Conservation (phyloP, 2,797 vertebrate genomes). For the Eutrigla gurnardus region DNA sequence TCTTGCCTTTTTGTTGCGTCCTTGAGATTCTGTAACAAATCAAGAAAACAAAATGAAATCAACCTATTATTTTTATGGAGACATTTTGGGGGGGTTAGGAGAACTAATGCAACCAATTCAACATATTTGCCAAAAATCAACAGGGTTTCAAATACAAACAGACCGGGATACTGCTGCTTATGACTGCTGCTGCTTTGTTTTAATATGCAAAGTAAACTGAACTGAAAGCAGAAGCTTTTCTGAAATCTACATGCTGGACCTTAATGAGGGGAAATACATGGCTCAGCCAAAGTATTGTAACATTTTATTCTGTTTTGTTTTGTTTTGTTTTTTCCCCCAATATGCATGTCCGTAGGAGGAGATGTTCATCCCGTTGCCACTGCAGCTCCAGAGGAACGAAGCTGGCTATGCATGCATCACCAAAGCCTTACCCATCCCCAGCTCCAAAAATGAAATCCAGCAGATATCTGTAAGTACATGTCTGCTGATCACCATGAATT, state of each 20-base stretch:
- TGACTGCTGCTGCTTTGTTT: background rate
- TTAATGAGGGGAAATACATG: background rate
- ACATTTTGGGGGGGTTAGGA: no score
- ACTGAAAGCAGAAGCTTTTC: background rate
- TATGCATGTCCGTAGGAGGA: constrained; percentile 72
- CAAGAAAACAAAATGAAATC: no score
- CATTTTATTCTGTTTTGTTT: background rate
- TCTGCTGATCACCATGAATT: background rate
- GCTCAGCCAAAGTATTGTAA: background rate
- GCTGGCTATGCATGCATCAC: constrained; percentile 74
- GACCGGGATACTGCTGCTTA: background rate
- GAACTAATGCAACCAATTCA: no score
- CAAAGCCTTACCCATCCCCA: constrained; percentile 78
- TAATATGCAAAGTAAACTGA: background rate
- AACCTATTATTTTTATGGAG: background rate
- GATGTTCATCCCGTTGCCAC: constrained; percentile 79
- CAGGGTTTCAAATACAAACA: no score
- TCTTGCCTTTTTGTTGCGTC: constrained; percentile 6
- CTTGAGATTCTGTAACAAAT: constrained; percentile 1
- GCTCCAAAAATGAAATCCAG: constrained; percentile 83
- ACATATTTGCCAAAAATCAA: no score
- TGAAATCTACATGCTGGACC: background rate
- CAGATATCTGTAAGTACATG: constrained; percentile 80
- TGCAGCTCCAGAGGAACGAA: constrained; percentile 77
- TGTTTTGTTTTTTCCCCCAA: background rate